Base-by-base conservation (phyloP, 2,888 invertebrate species). In the Cephus sareptanus region DNA sequence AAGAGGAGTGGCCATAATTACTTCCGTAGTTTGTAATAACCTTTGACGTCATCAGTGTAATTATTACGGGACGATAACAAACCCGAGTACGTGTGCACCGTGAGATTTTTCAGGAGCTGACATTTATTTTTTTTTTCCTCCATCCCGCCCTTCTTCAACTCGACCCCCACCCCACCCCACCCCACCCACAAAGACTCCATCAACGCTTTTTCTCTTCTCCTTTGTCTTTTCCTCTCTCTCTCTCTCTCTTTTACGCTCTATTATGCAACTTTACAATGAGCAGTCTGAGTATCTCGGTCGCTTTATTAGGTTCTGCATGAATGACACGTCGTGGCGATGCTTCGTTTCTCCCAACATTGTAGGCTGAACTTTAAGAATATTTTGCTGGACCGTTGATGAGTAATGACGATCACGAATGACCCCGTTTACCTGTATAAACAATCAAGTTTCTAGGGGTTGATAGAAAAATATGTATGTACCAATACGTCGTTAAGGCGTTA, bases 31-130 rank as follows among this genome's bases (percentile, higher is more conserved):
- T 77, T 35, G 9, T 33, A 69, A 35, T 77, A 77, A 77, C 74
- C 77, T 74, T 73, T 74, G 68, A 77, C 68, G 77, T 77, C 77
- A 74, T 77, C 74, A 69, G 56, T 37, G 77, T 77, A 77, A 77
- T 77, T 77, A 74, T 69, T 69, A 35, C 73, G 9, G 23, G 56
- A 15, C 23, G 74, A 74, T 77, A 69, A 75, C 23, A 75, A 69
- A 33, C 30, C 23, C 12, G 15, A 34, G 13, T 40, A 33, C 31
- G 33, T 15, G 13, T 23, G 76, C 33, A 31, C 56, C 56, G 23
- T 56, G 56, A 56, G 23, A 56, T 23, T 56, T 56, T 23, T 56
- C 56, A 56, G 56, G 23, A 56, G 23, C 56, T 15, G 40, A 56
- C 23, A 56, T 56, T 56, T 56, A 23, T 56, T 56, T 56, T 40